A percentile compares a stretch with the other conserved stretches of the same genome.
Evolutionary conservation across 2,888 invertebrate genomes (phyloP).

Genomic region (Camponotus fellah): DNA sequence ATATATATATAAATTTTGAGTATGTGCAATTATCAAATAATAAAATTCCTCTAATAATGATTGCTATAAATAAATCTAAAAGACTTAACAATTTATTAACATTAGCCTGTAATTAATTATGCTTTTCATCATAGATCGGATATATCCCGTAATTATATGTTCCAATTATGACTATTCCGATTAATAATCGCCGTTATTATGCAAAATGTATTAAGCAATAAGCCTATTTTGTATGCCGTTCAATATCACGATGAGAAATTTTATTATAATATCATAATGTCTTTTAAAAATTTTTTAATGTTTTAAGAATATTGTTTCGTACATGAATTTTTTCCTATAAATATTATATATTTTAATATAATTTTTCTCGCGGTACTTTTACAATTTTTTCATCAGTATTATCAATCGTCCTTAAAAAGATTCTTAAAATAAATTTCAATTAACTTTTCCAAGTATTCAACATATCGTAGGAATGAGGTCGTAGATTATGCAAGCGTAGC

Average conservation of each 20-base stretch:
- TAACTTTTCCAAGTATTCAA: constrained; percentile 1
- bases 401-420: neutral
- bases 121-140: neutral
- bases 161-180: neutral
- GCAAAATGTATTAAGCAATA: constrained; percentile 2
- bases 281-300: neutral
- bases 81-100: neutral
- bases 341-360: constrained; percentile 8
- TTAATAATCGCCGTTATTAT: neutral
- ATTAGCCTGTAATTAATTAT: neutral
- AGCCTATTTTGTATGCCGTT: neutral
- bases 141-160: neutral
- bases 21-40: too few relatives aligned
- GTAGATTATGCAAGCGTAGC: constrained; percentile 20
- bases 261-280: neutral
- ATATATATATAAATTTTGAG: neutral
- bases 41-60: too few relatives aligned
- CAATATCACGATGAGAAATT: neutral
- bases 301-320: neutral
- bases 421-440: constrained; percentile 5
- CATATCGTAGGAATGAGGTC: neutral
- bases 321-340: neutral
- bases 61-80: too few relatives aligned
- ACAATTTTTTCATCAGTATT: neutral
- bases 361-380: neutral